phyloP scores from a whole-genome alignment of 2,113 vertebrate species.

The Piliocolobus tephrosceles region DNA sequence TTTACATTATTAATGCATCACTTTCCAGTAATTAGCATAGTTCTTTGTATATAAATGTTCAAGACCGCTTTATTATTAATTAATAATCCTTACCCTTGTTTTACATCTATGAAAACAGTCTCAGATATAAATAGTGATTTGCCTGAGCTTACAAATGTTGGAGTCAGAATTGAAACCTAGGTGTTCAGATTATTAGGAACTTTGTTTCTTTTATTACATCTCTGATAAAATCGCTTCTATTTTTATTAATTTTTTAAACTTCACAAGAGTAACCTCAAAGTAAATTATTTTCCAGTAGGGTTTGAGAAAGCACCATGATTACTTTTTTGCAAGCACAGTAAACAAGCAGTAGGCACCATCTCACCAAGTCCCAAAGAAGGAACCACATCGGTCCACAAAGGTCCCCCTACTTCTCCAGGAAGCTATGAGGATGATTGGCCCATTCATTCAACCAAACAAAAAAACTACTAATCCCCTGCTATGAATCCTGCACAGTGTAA shows the following conservation, averaged over 20 bases:
- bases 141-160: not conserved
- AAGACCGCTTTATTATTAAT: not conserved
- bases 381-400: rapidly evolving
- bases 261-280: not conserved
- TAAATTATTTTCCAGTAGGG: not conserved
- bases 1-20: not conserved
- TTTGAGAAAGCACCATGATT: not conserved
- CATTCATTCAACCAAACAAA: not conserved
- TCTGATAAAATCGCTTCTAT: not conserved
- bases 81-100: not conserved
- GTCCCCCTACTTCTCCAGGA: not conserved
- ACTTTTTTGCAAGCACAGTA: not conserved
- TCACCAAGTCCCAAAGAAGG: not conserved
- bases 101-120: not conserved
- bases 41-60: not conserved
- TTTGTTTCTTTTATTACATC: not conserved
- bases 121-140: not conserved
- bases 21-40: not conserved
- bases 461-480: not conserved
- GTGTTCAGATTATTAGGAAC: not conserved
- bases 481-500: not conserved
- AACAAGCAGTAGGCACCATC: not conserved
- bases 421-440: not conserved
- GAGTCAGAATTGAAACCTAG: not conserved
- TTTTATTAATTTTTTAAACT: not conserved